phyloP scores from a whole-genome alignment of 2,113 vertebrate genomes.

The Syrmaticus mikado region DNA sequence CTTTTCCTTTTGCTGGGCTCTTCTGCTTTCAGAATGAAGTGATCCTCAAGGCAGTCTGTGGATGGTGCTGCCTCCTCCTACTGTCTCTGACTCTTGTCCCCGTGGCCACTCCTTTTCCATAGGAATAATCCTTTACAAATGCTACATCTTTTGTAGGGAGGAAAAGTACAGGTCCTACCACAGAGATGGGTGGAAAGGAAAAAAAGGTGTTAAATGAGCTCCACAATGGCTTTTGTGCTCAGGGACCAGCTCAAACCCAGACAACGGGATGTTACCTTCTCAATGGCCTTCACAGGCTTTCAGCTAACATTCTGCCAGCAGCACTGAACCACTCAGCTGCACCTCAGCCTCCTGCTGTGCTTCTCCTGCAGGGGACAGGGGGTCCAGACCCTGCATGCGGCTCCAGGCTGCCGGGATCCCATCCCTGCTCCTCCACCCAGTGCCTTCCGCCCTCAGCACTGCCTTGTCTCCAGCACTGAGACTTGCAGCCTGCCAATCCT shows the following conservation, averaged over 20 bases:
- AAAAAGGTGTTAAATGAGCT: not conserved
- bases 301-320: not conserved
- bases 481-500: not conserved
- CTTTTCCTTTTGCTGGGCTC: not conserved
- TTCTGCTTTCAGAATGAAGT: not conserved
- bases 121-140: not conserved
- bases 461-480: not conserved
- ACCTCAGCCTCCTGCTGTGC: not conserved
- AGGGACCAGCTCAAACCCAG: not conserved
- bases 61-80: not conserved
- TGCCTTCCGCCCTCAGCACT: not conserved
- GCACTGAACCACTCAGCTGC: not conserved
- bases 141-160: not conserved
- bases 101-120: not conserved
- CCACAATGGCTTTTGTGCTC: not conserved
- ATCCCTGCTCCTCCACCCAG: not conserved
- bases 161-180: not conserved
- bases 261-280: not conserved
- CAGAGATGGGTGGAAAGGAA: not conserved
- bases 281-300: not conserved
- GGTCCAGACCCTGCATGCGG: rapidly evolving
- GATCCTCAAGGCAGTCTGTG: not conserved
- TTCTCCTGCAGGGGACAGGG: not conserved
- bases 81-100: not conserved
- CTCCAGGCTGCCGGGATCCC: not conserved